Percentiles rank a stretch among this genome's conserved stretches.
These are phyloP conservation scores for Danaus melanippus DNA, from an alignment of 1,140 invertebrate species.

Conservation along the genomic window DNA sequence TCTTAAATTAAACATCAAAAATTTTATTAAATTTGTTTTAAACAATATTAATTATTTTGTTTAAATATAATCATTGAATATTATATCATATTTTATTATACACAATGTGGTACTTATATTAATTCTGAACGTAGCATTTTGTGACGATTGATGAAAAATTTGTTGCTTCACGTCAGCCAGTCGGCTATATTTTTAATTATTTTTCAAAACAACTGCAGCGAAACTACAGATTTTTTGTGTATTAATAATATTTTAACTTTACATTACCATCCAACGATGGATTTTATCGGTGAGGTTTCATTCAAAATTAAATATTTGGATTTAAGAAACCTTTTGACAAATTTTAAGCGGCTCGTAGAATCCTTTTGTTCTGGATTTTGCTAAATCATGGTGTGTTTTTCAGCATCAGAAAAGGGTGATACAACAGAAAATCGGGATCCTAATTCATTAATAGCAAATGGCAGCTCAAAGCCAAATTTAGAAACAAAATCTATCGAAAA, in stretches of 20 bases:
- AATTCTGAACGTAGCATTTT: constrained; percentile 18
- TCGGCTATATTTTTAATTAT: constrained; percentile 60
- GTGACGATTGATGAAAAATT: constrained; percentile 41
- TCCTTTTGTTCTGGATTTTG: constrained; percentile 67
- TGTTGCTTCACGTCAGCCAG: constrained; percentile 63
- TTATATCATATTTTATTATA: no score
- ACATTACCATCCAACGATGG: constrained; percentile 43
- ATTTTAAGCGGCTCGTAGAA: constrained; percentile 27
- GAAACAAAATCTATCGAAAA: constrained; percentile 46
- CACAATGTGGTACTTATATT: not conserved
- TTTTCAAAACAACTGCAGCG: constrained; percentile 59
- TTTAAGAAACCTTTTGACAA: constrained; percentile 28
- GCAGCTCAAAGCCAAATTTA: constrained; percentile 40
- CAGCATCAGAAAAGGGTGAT: constrained; percentile 66
- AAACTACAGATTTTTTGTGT: constrained; percentile 33
- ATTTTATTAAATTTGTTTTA: no score
- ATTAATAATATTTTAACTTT: constrained; percentile 27
- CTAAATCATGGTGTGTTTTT: constrained; percentile 54
- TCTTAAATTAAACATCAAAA: no score
- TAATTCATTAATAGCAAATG: constrained; percentile 55
- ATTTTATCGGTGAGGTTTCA: constrained; percentile 53
- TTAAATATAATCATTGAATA: no score
- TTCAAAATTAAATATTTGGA: constrained; percentile 9
- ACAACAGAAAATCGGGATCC: constrained; percentile 66
- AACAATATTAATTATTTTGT: no score